Percentiles rank a stretch among this genome's conserved stretches.
Evolutionary conservation across 2,888 invertebrate species (phyloP).

Genomic region (Torymus aiolomorphi): DNA sequence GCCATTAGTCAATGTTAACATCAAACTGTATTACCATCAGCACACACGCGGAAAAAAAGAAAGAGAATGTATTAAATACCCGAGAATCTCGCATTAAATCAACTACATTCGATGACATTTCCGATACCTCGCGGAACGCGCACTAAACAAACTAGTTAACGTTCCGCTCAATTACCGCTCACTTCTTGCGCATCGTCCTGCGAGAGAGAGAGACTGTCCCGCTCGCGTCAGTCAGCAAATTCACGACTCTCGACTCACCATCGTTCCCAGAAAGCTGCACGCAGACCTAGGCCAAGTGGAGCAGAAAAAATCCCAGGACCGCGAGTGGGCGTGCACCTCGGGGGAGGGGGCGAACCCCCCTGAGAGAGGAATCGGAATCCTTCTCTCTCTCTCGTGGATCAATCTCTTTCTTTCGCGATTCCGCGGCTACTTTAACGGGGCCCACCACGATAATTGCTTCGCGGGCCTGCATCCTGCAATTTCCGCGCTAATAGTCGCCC

Average conservation of each 20-base stretch:
- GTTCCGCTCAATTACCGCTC: slow-evolving; percentile 38
- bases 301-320: slow-evolving; percentile 8
- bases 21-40: too few relatives aligned
- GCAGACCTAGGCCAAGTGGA: slow-evolving; percentile 40
- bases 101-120: too few relatives aligned
- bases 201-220: too few relatives aligned
- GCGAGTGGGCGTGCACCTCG: too few relatives aligned
- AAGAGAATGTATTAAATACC: too few relatives aligned
- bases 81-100: too few relatives aligned
- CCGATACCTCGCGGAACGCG: too few relatives aligned
- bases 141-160: slow-evolving; percentile 11
- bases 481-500: slow-evolving; percentile 62
- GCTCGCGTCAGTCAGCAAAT: too few relatives aligned
- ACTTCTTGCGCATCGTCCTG: slow-evolving; percentile 13
- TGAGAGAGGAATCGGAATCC: slow-evolving; percentile 8
- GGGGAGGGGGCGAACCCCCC: neutral
- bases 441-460: slow-evolving; percentile 63
- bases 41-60: too few relatives aligned
- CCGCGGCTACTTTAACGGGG: slow-evolving; percentile 42
- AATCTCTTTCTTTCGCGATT: slow-evolving; percentile 42
- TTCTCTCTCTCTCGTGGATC: slow-evolving; percentile 16
- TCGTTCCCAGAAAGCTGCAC: slow-evolving; percentile 19
- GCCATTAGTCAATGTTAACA: too few relatives aligned
- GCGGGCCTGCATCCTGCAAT: slow-evolving; percentile 65
- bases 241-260: slow-evolving; percentile 10